Percentiles rank a stretch among this genome's conserved stretches.
These are phyloP conservation scores for Atherix ibis DNA, from an alignment of 2,888 invertebrate species.

Conservation along the genomic window DNA sequence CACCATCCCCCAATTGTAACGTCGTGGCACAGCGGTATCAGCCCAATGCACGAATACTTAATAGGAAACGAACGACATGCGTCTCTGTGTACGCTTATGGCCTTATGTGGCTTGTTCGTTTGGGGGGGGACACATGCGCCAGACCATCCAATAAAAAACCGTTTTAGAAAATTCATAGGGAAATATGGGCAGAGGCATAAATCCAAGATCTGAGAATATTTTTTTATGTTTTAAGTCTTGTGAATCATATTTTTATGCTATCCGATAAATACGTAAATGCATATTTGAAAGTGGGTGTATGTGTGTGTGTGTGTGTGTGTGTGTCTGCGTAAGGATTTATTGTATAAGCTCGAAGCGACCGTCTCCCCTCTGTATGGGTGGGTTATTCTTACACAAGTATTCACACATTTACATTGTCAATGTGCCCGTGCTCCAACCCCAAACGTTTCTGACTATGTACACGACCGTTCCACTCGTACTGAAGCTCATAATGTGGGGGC, in stretches of 20 bases:
- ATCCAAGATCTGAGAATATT: conserved; percentile 7
- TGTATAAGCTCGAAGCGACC: too few relatives aligned
- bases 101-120: too few relatives aligned
- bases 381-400: too few relatives aligned
- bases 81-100: conserved; percentile 13
- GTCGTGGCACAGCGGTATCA: too few relatives aligned
- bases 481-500: too few relatives aligned
- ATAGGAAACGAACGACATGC: conserved; percentile 6
- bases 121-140: conserved; percentile 21
- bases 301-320: conserved; percentile 6
- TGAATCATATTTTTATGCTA: conserved; percentile 11
- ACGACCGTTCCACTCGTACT: too few relatives aligned
- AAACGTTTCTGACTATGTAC: too few relatives aligned
- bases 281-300: background rate
- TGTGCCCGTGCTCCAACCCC: too few relatives aligned
- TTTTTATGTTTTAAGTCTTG: conserved; percentile 12
- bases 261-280: background rate
- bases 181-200: conserved; percentile 19
- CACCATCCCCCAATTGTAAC: too few relatives aligned
- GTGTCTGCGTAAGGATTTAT: conserved; percentile 3
- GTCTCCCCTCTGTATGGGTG: too few relatives aligned
- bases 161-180: conserved; percentile 20
- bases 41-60: too few relatives aligned
- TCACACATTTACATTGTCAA: too few relatives aligned
- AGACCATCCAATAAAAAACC: conserved; percentile 22